Evolutionary conservation across 2,113 vertebrate genomes (phyloP).

Genomic region (Oostethus manadensis): DNA sequence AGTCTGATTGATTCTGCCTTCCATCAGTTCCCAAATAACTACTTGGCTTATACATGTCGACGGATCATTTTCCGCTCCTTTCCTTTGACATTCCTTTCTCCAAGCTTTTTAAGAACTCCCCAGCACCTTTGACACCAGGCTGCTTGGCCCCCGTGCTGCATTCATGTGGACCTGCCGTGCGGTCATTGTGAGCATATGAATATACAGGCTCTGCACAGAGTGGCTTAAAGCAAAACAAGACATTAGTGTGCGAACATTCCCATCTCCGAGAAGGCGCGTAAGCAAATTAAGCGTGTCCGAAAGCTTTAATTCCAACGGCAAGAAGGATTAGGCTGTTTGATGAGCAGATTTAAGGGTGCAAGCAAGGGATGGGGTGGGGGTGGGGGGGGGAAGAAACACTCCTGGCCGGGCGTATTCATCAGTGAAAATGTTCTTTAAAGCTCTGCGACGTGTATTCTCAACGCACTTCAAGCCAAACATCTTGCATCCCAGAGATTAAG

Average conservation of each 20-base stretch:
- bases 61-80: not conserved
- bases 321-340: constrained; percentile 73
- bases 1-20: not conserved
- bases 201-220: constrained; percentile 35
- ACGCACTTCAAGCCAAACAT: constrained; percentile 66
- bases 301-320: constrained; percentile 73
- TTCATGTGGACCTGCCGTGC: constrained; percentile 23
- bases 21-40: too few species aligned
- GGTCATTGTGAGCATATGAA: constrained; percentile 51
- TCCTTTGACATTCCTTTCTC: not conserved
- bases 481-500: constrained; percentile 66
- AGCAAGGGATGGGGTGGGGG: constrained; percentile 42
- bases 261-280: constrained; percentile 71
- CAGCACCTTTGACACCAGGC: constrained; percentile 7
- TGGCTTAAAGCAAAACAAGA: constrained; percentile 60
- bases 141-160: constrained; percentile 3
- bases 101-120: not conserved
- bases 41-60: too few species aligned
- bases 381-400: constrained; percentile 57
- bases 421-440: constrained; percentile 72
- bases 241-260: constrained; percentile 62
- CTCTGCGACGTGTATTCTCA: constrained; percentile 67
- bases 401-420: constrained; percentile 71
- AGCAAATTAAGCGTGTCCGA: constrained; percentile 77
- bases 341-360: constrained; percentile 74